phyloP scores from a whole-genome alignment of 2,113 vertebrate genomes.

The Thunnus maccoyii region DNA sequence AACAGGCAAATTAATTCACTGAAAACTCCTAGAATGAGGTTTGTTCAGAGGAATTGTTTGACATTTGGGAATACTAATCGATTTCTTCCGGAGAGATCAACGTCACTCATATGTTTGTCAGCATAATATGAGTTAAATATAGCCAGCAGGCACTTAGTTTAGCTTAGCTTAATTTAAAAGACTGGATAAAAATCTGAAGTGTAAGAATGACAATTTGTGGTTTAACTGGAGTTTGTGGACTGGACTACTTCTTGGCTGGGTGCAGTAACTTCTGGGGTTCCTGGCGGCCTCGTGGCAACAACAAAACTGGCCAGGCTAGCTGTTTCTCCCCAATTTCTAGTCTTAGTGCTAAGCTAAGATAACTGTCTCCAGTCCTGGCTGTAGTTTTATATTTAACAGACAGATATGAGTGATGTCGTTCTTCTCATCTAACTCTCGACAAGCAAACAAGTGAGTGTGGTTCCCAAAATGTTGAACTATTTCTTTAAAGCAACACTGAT shows the following conservation, averaged over 20 bases:
- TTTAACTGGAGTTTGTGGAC: no score
- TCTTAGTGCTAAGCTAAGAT: no score
- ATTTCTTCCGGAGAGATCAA: not conserved
- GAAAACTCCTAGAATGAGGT: not conserved
- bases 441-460: no score
- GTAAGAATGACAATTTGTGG: no score
- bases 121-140: not conserved
- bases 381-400: no score
- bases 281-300: no score
- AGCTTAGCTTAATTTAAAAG: not conserved
- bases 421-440: no score
- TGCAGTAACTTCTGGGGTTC: no score
- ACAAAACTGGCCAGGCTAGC: not conserved
- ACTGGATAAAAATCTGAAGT: not conserved
- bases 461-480: no score
- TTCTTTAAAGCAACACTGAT: not conserved
- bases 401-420: no score
- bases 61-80: not conserved
- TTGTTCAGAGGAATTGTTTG: not conserved
- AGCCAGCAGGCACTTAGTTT: rapidly evolving
- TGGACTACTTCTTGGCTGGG: no score
- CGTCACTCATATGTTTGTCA: not conserved
- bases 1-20: not conserved
- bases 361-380: no score
- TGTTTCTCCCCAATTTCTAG: not conserved